Base-by-base conservation (phyloP, 2,113 vertebrate genomes). In the Siniperca knerii region DNA sequence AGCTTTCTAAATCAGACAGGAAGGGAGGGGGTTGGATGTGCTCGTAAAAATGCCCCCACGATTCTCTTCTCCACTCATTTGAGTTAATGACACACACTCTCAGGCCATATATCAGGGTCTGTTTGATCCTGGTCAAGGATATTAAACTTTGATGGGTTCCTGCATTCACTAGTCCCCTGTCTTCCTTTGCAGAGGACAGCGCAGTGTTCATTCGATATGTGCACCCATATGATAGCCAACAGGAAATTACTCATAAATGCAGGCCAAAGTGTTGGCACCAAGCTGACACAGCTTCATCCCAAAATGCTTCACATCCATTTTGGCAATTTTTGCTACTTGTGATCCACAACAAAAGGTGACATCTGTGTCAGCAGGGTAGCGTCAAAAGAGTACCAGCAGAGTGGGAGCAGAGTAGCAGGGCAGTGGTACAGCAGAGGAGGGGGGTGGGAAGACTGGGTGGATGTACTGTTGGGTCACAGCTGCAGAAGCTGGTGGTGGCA, bases 101-200 rank as follows among this genome's bases (percentile, higher is more conserved):
- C 86, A 61, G 44, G 72, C 69, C 87, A 64, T 92, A 89, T 83
- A 92, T 93, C 92, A 91, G 81, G 48, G 64, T 89, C 90, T 87
- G 86, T 88, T 93, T 89, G 90, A 94, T 90, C 87, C 90, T 75
- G 86, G 88, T 90, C 81, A 88, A 75, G 92, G 90, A 90, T 85
- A 90, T 94, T 92, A 94, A 92, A 94, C 80, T 90, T 90, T 93
- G 86, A 94, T 91, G 84, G 87, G 66, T 81, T 89, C 77, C 88
- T 5, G 42, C 50, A 13, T 79, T 82, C 83, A 62, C 70, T 44
- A 60, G 74, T 92, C 78, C 37, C 76, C 64, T 2, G 77, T 33
- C 67, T 77, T 80, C 50, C 48, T 74, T 61, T 35, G 71, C 50
- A 79, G 84, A 76, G 86, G 82, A 87, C 85, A 69, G 83, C 7